phyloP scores from a whole-genome alignment of 2,797 vertebrate species.

The Enteromius unitaeniatus region DNA sequence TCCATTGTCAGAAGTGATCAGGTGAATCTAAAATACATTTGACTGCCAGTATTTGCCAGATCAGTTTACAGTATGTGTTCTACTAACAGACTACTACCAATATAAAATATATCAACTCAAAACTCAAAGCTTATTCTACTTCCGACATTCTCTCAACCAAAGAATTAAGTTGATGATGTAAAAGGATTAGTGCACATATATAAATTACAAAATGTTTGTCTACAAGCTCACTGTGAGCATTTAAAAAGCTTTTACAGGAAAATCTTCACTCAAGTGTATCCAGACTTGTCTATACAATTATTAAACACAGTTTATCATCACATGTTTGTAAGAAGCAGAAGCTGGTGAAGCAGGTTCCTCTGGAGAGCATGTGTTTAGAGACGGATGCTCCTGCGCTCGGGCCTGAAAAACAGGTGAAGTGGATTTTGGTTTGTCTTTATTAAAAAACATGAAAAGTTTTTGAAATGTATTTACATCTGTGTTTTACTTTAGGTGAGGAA shows the following conservation, averaged over 20 bases:
- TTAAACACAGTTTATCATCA: background rate
- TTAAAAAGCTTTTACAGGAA: too few relatives aligned
- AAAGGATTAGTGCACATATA: background rate
- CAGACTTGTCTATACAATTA: background rate
- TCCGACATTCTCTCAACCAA: background rate
- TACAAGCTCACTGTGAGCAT: background rate
- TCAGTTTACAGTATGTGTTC: background rate
- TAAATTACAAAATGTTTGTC: background rate
- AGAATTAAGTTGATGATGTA: too few relatives aligned
- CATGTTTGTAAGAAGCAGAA: conserved; percentile 90
- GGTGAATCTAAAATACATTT: conserved; percentile 72
- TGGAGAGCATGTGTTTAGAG: conserved; percentile 93
- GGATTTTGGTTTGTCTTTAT: background rate
- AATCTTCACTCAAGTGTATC: background rate
- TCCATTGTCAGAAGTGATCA: conserved; percentile 93
- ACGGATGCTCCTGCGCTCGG: conserved; percentile 94
- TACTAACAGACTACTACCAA: background rate
- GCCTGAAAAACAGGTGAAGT: conserved; percentile 90
- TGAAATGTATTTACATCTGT: background rate
- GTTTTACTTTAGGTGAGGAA: conserved; percentile 87
- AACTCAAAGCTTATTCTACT: background rate
- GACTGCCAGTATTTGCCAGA: background rate
- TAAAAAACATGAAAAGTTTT: background rate
- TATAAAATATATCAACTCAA: too few relatives aligned
- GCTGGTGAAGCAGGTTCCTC: conserved; percentile 91